phyloP scores from a whole-genome alignment of 2,888 invertebrate genomes.

The Hydroisotoma schaefferi region DNA sequence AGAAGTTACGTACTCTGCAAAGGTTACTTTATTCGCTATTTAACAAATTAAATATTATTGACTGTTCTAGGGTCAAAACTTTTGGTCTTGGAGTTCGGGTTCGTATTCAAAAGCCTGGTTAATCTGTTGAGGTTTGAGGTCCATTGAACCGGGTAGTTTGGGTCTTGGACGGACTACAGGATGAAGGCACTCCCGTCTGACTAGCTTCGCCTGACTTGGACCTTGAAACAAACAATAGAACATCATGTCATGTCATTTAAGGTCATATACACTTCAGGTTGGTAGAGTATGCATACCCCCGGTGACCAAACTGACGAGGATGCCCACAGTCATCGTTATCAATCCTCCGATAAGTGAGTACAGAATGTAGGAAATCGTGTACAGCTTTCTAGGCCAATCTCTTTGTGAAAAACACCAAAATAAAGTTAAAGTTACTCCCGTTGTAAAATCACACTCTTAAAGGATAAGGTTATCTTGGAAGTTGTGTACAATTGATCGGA shows the following conservation, averaged over 20 bases:
- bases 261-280: not conserved
- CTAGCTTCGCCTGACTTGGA: constrained; percentile 15
- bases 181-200: constrained; percentile 32
- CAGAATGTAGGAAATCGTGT: constrained; percentile 32
- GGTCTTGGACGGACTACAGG: constrained; percentile 24
- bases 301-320: constrained; percentile 20
- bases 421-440: too few relatives aligned
- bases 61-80: too few relatives aligned
- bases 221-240: not conserved
- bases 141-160: not conserved
- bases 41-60: too few relatives aligned
- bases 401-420: constrained; percentile 5
- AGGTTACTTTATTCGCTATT: too few relatives aligned
- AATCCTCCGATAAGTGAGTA: constrained; percentile 36
- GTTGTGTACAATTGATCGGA: constrained; percentile 3
- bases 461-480: not conserved
- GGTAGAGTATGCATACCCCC: not conserved
- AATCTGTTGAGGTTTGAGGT: not conserved
- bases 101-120: not conserved
- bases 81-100: too few relatives aligned
- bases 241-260: not conserved
- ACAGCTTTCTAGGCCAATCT: constrained; percentile 29
- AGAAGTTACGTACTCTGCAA: too few relatives aligned
- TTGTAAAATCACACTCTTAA: too few relatives aligned
- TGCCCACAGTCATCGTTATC: constrained; percentile 27